Evolutionary conservation across 2,888 invertebrate species (phyloP), one percentile per base, ranked within the genome.

Genomic region (Cephus nigrinus): DNA sequence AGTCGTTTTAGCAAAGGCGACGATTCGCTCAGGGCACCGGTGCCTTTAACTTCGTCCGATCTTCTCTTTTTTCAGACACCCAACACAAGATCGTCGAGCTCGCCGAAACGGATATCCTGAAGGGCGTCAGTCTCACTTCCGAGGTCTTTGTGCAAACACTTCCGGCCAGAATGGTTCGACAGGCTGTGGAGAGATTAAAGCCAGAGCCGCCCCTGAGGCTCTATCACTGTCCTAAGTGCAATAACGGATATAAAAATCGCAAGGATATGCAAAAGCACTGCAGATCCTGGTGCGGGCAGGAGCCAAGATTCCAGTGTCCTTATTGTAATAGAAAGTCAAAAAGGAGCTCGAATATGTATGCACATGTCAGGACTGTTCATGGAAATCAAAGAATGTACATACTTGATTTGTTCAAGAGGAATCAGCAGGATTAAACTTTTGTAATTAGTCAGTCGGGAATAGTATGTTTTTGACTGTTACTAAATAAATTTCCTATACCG

Each of bases 161-260:
- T 68, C 33, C 77, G 68, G 11, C 34, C 23, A 55, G 55, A 55
- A 55, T 55, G 55, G 55, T 55, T 9, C 55, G 55, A 55, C 55
- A 55, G 23, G 55, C 55, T 55, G 55, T 23, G 55, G 55, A 55
- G 55, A 55, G 55, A 55, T 23, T 55, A 55, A 55, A 55, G 55
- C 55, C 55, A 55, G 55, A 55, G 55, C 55, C 55, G 68, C 32
- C 35, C 3, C 77, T 76, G 15, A 77, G 40, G 69, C 73, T 78
- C 11, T 76, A 75, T 79, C 76, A 80, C 30, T 85, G 85, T 75
- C 82, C 83, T 12, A 81, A 83, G n/a, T 90, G 90, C 79, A 84
- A 84, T 34, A 86, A 86, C 40, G 87, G 87, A 68, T 90, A 89
- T 83, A 90, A 88, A 76, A 87, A 88, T 72, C 74, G 82, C 31